Conservation (phyloP, 1,140 invertebrate species). For the Aphis gossypii region DNA sequence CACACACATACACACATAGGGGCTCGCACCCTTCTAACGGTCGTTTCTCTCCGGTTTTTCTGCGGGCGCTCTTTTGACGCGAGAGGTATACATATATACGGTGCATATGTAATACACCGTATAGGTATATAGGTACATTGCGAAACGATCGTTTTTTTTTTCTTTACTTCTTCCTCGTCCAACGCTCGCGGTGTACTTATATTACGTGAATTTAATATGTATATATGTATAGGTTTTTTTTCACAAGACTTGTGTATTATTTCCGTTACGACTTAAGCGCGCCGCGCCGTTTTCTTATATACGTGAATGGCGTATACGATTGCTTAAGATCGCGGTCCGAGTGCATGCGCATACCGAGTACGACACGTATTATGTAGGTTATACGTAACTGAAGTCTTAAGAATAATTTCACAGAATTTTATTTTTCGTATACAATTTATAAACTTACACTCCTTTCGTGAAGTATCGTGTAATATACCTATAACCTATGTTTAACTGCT, state of each 20-base stretch:
- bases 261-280: constrained; percentile 6
- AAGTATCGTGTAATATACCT: too few species aligned
- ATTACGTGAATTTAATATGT: neutral
- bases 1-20: neutral
- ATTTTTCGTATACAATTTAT: neutral
- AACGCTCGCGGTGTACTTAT: neutral
- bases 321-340: neutral
- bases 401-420: neutral
- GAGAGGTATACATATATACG: neutral
- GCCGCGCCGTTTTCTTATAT: neutral
- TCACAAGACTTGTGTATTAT: neutral
- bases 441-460: neutral
- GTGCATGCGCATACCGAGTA: too few species aligned
- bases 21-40: constrained; percentile 56
- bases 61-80: neutral
- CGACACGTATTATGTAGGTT: too few species aligned
- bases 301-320: neutral
- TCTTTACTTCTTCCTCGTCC: neutral
- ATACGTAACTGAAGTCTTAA: neutral
- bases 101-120: neutral
- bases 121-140: neutral
- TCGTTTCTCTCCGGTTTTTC: constrained; percentile 49
- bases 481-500: too few species aligned
- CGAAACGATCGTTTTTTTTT: constrained; percentile 49
- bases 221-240: neutral